Conservation (phyloP, 2,888 invertebrate genomes). For the Clistopyga incitator region DNA sequence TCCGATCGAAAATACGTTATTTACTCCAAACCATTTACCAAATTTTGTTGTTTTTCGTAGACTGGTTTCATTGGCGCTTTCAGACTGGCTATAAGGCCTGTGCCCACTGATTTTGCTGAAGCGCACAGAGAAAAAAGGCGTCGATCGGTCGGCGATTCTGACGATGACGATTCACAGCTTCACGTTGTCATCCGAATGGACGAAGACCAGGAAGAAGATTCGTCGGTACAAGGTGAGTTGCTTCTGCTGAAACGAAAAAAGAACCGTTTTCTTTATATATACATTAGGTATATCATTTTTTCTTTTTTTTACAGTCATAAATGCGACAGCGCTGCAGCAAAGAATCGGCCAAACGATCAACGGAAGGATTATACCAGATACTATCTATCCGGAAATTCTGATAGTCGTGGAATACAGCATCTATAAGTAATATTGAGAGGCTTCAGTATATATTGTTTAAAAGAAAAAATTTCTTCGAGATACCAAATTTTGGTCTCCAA, state of each 20-base stretch:
- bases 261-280: neutral
- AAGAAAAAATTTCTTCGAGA: too few species aligned
- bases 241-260: too few species aligned
- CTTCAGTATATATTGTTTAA: neutral
- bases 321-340: neutral
- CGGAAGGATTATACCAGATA: neutral
- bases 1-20: neutral
- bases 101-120: conserved; percentile 42
- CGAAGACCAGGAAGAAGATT: neutral
- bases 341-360: neutral
- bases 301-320: neutral
- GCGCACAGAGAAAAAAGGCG: conserved; percentile 27
- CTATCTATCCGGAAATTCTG: conserved; percentile 57
- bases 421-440: neutral
- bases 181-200: conserved; percentile 54
- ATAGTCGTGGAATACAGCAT: conserved; percentile 46
- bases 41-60: conserved; percentile 15
- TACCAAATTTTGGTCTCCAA: too few species aligned
- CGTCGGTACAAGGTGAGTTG: conserved; percentile 17
- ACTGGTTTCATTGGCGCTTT: conserved; percentile 50
- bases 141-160: too few species aligned
- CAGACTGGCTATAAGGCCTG: conserved; percentile 43
- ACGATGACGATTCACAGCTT: conserved; percentile 23
- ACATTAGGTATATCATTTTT: neutral
- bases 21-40: too few species aligned